These are phyloP conservation scores for Danio choprae DNA, from an alignment of 2,797 vertebrate genomes.

Conservation along the genomic window DNA sequence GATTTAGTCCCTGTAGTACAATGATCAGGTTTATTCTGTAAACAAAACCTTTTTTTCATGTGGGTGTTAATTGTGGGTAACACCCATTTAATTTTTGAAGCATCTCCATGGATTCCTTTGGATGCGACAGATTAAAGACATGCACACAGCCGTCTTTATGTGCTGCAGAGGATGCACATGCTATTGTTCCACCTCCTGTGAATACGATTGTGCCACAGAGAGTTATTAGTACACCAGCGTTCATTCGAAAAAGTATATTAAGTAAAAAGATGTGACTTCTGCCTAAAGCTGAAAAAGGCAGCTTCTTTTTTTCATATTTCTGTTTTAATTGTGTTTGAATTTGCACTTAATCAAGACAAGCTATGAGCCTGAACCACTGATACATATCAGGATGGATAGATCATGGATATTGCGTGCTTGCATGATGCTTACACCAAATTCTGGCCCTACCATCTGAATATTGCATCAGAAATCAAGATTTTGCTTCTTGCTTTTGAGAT, in stretches of 20 bases:
- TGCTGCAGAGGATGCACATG: constrained; percentile 12
- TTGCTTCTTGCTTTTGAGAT: too few relatives aligned
- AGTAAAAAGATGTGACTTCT: neutral
- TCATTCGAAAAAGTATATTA: constrained; percentile 2
- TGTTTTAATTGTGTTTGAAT: neutral
- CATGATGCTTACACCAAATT: too few relatives aligned
- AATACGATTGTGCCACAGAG: neutral
- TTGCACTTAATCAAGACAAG: neutral
- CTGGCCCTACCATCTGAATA: too few relatives aligned
- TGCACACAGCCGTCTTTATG: neutral
- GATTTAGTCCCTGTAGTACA: neutral
- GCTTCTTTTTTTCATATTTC: neutral
- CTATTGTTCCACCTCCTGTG: constrained; percentile 15
- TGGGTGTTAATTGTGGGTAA: neutral
- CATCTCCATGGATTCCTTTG: neutral
- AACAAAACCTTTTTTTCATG: neutral
- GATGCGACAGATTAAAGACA: constrained; percentile 14
- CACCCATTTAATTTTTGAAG: neutral
- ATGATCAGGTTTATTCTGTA: neutral
- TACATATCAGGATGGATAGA: too few relatives aligned
- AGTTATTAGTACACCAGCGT: constrained; percentile 12
- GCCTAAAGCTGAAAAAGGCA: neutral
- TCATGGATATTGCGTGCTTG: too few relatives aligned
- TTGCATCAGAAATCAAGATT: too few relatives aligned
- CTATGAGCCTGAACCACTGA: neutral